Conservation (phyloP, 2,113 vertebrate species). For the Centropus unirufus region DNA sequence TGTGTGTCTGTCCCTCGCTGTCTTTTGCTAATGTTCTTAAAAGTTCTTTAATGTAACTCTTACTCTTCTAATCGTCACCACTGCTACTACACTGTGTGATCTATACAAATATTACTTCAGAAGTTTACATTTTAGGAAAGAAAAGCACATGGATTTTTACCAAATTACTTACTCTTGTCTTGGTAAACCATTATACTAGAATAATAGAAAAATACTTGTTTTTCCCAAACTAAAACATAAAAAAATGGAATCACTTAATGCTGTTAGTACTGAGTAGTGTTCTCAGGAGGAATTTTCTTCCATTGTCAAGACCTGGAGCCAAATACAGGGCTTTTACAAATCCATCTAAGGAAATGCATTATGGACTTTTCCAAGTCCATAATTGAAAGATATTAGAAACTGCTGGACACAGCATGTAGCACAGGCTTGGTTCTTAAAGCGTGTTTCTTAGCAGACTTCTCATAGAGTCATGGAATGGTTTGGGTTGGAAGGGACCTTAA, state of each 20-base stretch:
- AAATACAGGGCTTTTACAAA: not conserved
- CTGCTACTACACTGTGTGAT: not conserved
- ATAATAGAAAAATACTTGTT: not conserved
- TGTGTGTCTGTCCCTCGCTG: not conserved
- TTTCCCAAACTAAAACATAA: slow-evolving; percentile 10
- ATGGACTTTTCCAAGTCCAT: not conserved
- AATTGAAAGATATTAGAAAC: not conserved
- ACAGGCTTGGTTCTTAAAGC: not conserved
- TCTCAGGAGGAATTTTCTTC: slow-evolving; percentile 14
- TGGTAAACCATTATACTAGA: not conserved
- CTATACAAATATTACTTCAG: not conserved
- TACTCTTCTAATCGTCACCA: not conserved
- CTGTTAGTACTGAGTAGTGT: not conserved
- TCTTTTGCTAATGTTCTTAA: slow-evolving; percentile 24
- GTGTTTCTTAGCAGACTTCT: not conserved
- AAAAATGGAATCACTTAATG: not conserved
- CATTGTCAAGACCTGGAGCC: not conserved
- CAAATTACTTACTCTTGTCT: not conserved
- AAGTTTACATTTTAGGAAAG: slow-evolving; percentile 67
- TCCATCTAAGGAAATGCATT: too few species aligned
- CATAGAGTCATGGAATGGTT: too few species aligned
- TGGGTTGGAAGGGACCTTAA: too few species aligned
- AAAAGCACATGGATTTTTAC: slow-evolving; percentile 20
- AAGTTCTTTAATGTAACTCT: slow-evolving; percentile 24
- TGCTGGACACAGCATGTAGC: not conserved